Conservation (phyloP, 2,113 vertebrate genomes). For the Thinocorus orbignyianus region DNA sequence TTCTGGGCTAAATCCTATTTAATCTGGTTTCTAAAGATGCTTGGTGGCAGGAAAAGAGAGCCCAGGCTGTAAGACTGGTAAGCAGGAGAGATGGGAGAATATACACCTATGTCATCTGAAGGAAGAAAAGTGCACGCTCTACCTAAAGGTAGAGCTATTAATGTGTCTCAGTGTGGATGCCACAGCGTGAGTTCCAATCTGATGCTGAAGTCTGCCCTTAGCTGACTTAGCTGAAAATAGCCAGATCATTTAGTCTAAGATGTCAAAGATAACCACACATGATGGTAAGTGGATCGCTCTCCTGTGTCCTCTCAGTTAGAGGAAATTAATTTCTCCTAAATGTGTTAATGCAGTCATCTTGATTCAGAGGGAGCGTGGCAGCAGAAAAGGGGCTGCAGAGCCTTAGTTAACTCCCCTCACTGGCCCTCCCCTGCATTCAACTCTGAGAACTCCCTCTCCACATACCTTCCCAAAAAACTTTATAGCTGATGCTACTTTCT, state of each 20-base stretch:
- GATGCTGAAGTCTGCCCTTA: background rate
- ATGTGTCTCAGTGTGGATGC: background rate
- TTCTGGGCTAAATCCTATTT: slow-evolving; percentile 9
- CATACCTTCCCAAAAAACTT: background rate
- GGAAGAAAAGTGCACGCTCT: background rate
- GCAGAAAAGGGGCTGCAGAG: background rate
- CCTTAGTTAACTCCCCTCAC: background rate
- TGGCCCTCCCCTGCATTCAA: background rate
- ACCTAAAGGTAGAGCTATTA: background rate
- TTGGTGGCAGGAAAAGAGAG: background rate
- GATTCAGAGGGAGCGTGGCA: background rate
- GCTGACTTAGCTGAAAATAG: background rate
- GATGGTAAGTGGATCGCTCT: background rate
- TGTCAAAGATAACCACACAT: background rate
- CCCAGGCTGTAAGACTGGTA: background rate
- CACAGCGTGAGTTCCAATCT: background rate
- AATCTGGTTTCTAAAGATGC: background rate
- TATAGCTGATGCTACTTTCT: background rate
- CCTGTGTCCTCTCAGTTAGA: background rate
- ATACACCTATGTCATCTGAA: background rate
- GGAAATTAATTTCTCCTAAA: background rate
- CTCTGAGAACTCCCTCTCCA: background rate
- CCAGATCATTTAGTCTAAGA: background rate
- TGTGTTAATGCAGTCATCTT: background rate
- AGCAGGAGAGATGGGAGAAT: background rate